phyloP scores from a whole-genome alignment of 2,888 invertebrate genomes.

The Heliconius ethilla region DNA sequence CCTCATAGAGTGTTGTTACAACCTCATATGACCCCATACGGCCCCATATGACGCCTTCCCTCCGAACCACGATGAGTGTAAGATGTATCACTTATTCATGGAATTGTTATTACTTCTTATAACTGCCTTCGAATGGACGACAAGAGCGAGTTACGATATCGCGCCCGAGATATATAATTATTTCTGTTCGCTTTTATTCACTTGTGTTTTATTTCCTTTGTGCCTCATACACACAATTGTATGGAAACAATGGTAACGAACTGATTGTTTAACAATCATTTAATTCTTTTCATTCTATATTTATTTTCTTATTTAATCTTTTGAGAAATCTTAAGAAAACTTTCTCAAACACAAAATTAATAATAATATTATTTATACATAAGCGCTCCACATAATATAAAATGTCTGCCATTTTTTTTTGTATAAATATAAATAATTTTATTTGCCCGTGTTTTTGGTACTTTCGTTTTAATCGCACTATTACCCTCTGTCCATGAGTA shows the following conservation, averaged over 20 bases:
- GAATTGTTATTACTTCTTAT: conserved; percentile 15
- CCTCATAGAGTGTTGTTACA: conserved; percentile 3
- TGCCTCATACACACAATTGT: background rate
- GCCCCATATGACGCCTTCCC: background rate
- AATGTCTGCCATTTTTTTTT: no score
- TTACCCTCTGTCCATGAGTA: no score
- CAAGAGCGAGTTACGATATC: background rate
- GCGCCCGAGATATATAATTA: background rate
- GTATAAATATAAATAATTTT: no score
- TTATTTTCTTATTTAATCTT: background rate
- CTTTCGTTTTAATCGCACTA: no score
- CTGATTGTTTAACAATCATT: background rate
- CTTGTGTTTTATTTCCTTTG: background rate
- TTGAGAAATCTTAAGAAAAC: no score
- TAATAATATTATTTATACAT: no score
- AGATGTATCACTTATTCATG: conserved; percentile 3
- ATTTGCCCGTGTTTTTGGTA: no score
- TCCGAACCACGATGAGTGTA: background rate
- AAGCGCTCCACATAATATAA: no score
- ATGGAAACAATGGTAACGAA: background rate
- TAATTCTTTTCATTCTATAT: background rate
- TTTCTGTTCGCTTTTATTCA: background rate
- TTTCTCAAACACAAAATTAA: no score
- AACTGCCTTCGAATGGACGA: conserved; percentile 1
- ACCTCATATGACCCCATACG: no score